Base-by-base conservation (phyloP, 1,140 invertebrate species). In the Bombyx mandarina region DNA sequence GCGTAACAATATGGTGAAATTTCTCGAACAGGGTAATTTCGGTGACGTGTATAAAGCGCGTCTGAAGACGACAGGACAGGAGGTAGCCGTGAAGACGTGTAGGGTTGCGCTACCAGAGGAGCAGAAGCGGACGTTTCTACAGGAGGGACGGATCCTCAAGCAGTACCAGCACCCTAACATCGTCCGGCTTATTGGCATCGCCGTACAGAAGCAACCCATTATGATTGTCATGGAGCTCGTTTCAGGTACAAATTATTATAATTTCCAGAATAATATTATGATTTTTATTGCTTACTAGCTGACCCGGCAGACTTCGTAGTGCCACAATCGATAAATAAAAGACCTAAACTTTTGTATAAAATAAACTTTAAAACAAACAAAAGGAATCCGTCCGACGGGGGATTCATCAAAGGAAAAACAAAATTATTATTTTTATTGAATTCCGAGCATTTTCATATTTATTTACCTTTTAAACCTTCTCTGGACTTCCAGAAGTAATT, bases 211-310 rank as follows among this genome's bases (percentile, higher is more conserved):
- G 75, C 97, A 99, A 73, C 98, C 98, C 0, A 98, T 99, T 53
- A 99, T 99, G 97, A 99, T 99, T 74, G 96, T 99, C 22, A 98
- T 99, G 97, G 98, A 99, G 88, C 89, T 98, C 56, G 96, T 98
- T n/a, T 92, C 94, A 66, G 96, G 96, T 96, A 83, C 69, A 61
- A 47, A 42, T 43, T 55, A 10, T 54, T 10, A 2, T 53, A 10
- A 35, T 35, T 35, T 35, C 26, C 26, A 35, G 2, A 18, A 18
- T 18, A 18, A 35, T 45, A 47, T 56, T 22, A 18, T 18, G 12
- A 18, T 44, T 58, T 57, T 60, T 22, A 54, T 53, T n/a, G 12
- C 12, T 18, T 18, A 18, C 12, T 18, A 18, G 12, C 12, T 18
- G 12, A 18, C 12, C 12, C 12, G 12, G 12, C 12, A 18, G 12